Evolutionary conservation across 2,888 invertebrate species (phyloP).

Genomic region (Nomada goodeniana): DNA sequence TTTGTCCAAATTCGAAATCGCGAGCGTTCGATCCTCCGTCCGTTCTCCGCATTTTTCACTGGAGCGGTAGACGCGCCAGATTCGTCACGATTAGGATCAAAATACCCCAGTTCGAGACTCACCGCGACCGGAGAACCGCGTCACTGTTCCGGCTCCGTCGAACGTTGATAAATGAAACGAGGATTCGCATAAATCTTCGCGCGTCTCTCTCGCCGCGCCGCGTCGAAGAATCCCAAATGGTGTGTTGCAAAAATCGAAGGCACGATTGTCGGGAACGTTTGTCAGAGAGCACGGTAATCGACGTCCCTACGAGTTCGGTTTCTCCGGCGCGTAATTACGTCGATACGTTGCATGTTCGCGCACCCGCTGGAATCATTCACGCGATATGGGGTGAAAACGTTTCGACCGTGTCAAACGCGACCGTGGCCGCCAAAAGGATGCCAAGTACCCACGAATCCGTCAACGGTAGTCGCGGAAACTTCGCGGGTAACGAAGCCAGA

Average conservation of each 20-base stretch:
- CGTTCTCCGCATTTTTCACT: slow-evolving; percentile 50
- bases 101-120: not conserved
- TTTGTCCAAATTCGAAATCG: slow-evolving; percentile 20
- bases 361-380: no score
- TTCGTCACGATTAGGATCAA: slow-evolving; percentile 41
- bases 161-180: not conserved
- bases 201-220: not conserved
- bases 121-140: not conserved
- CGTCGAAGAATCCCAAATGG: not conserved
- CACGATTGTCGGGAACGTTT: slow-evolving; percentile 45
- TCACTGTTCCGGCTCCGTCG: not conserved
- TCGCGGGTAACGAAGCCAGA: slow-evolving; percentile 42
- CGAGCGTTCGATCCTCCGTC: not conserved
- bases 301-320: not conserved
- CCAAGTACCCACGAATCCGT: slow-evolving; percentile 20
- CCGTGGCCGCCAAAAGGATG: not conserved
- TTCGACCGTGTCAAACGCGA: no score
- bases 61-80: slow-evolving; percentile 12
- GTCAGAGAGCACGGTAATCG: slow-evolving; percentile 6
- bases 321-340: not conserved
- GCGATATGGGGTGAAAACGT: not conserved
- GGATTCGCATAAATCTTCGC: not conserved
- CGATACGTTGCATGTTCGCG: not conserved
- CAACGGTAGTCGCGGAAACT: not conserved
- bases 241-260: slow-evolving; percentile 41